A percentile compares a stretch with the other conserved stretches of the same genome.
phyloP scores from a whole-genome alignment of 2,888 invertebrate species.

The Scaptomyza reducta region DNA sequence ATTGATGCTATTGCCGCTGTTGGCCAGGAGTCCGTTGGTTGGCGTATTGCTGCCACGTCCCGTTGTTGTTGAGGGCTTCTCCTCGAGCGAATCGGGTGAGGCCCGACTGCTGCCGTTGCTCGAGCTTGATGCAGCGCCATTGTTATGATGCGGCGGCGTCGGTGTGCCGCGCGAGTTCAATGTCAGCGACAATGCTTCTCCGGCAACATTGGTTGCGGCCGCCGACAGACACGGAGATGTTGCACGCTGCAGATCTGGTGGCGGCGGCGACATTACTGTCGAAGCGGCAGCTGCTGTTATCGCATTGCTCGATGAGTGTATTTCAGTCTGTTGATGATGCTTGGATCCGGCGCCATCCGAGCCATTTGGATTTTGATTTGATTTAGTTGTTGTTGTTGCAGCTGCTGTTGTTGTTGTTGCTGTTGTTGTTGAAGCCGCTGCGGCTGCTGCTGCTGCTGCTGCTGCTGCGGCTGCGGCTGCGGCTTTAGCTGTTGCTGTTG shows the following conservation, averaged over 20 bases:
- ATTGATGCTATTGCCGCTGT: conserved; percentile 28
- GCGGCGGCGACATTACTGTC: conserved; percentile 82
- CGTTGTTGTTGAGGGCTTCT: conserved; percentile 82
- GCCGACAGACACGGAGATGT: conserved; percentile 47
- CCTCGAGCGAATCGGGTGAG: conserved; percentile 83
- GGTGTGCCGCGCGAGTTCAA: conserved; percentile 73
- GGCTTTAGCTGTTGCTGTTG: conserved; percentile 24
- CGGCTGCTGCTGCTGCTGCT: conserved; percentile 17
- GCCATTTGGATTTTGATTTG: conserved; percentile 8
- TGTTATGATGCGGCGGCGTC: conserved; percentile 82
- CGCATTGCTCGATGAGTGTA: conserved; percentile 80
- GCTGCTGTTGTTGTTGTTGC: conserved; percentile 18
- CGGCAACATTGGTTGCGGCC: conserved; percentile 12
- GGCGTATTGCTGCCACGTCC: conserved; percentile 58
- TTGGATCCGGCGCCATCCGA: conserved; percentile 16
- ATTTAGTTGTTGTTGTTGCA: conserved; percentile 23
- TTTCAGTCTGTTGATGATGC: conserved; percentile 81
- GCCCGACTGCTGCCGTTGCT: conserved; percentile 83
- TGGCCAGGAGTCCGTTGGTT: conserved; percentile 73
- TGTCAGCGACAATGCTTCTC: conserved; percentile 49
- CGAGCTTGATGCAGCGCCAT: conserved; percentile 79
- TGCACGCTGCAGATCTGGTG: conserved; percentile 52
- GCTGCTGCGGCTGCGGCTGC: conserved; percentile 21
- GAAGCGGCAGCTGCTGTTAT: conserved; percentile 76
- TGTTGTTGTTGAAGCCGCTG: conserved; percentile 31